phyloP scores from a whole-genome alignment of 1,140 invertebrate genomes.

The Rhyzopertha dominica region DNA sequence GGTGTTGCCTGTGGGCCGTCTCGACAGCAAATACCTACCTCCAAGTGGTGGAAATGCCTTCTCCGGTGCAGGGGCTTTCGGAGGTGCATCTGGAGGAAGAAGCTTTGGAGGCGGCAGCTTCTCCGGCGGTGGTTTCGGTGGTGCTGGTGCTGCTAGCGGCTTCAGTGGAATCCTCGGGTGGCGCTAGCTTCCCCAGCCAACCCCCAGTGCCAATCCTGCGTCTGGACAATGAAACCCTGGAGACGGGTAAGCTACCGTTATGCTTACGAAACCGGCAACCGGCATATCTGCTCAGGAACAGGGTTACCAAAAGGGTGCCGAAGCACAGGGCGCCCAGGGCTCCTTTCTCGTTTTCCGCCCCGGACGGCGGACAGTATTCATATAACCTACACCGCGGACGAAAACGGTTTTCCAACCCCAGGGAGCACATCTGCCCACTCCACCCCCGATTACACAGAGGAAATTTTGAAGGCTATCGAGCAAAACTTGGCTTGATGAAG shows the following conservation, averaged over 20 bases:
- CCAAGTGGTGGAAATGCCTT: conserved; percentile 50
- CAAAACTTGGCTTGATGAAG: conserved; percentile 43
- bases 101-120: conserved; percentile 17
- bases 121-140: conserved; percentile 15
- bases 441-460: conserved; percentile 49
- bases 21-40: conserved; percentile 58
- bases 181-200: conserved; percentile 5
- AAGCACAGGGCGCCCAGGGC: conserved; percentile 52
- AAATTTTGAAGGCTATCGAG: conserved; percentile 50
- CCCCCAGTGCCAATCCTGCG: conserved; percentile 50
- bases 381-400: conserved; percentile 54
- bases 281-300: conserved; percentile 29
- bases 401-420: conserved; percentile 51
- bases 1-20: conserved; percentile 34
- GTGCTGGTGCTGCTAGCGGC: conserved; percentile 5
- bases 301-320: conserved; percentile 53
- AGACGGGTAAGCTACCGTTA: conserved; percentile 40
- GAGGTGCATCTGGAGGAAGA: conserved; percentile 8
- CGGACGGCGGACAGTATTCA: conserved; percentile 50
- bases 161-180: conserved; percentile 8
- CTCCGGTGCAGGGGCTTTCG: conserved; percentile 33
- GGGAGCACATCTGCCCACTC: conserved; percentile 49
- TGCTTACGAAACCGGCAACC: conserved; percentile 35
- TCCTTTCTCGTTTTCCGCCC: conserved; percentile 50
- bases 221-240: conserved; percentile 45